Conservation (phyloP, 2,888 invertebrate genomes). For the Allygus modestus region DNA sequence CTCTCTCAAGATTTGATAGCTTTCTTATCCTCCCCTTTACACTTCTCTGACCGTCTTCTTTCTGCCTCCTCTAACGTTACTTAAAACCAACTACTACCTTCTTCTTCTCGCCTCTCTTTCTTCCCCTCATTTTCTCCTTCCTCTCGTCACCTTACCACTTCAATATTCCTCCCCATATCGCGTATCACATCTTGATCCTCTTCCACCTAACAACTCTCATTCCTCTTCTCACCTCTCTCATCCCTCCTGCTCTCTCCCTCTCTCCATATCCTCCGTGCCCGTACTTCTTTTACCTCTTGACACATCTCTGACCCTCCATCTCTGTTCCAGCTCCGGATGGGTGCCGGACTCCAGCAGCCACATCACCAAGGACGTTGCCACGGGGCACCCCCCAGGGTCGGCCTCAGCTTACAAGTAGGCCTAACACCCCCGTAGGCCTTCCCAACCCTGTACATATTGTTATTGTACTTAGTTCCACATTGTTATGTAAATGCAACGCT, state of each 20-base stretch:
- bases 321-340: conserved; percentile 79
- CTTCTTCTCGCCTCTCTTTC: background rate
- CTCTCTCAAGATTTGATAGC: no score
- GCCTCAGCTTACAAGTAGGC: conserved; percentile 71
- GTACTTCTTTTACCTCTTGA: no score
- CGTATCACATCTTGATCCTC: no score
- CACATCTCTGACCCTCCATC: background rate
- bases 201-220: no score
- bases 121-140: background rate
- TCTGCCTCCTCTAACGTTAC: no score
- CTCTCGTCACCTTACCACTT: no score
- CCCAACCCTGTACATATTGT: conserved; percentile 36
- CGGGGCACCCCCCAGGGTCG: conserved; percentile 75
- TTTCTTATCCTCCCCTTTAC: no score
- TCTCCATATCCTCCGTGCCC: background rate
- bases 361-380: conserved; percentile 76
- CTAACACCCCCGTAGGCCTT: conserved; percentile 66
- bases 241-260: background rate
- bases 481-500: conserved; percentile 46
- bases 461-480: conserved; percentile 23
- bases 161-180: no score
- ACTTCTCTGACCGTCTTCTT: no score
- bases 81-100: background rate
- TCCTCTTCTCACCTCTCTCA: background rate
- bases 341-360: conserved; percentile 77